Percentiles rank a stretch among this genome's conserved stretches.
These are phyloP conservation scores for Mirza zaza DNA, from an alignment of 2,113 vertebrate genomes.

Conservation along the genomic window DNA sequence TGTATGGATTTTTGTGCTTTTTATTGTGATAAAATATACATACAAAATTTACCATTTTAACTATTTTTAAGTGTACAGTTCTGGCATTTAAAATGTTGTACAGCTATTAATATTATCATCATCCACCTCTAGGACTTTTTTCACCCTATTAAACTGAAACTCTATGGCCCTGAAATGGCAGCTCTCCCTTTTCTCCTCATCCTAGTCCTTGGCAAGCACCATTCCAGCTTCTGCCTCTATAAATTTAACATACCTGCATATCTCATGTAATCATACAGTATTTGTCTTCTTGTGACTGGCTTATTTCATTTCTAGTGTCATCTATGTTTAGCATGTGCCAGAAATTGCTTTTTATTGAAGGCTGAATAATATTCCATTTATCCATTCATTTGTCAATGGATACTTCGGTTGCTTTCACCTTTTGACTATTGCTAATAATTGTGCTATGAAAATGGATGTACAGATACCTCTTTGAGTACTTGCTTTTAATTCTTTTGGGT, in stretches of 20 bases:
- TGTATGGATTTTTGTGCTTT: background rate
- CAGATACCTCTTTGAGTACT: background rate
- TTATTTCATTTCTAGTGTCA: background rate
- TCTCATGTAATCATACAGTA: background rate
- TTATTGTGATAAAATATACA: background rate
- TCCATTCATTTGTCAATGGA: background rate
- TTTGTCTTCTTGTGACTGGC: background rate
- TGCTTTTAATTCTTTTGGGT: background rate
- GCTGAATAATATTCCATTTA: background rate
- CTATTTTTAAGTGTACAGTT: background rate
- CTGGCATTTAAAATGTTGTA: background rate
- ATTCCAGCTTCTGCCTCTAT: background rate
- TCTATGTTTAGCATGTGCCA: background rate
- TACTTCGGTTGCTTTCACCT: background rate
- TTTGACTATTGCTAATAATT: background rate
- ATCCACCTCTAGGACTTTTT: background rate
- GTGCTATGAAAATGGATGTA: background rate
- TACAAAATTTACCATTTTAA: background rate
- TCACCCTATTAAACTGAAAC: background rate
- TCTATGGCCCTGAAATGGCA: background rate
- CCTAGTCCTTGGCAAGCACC: background rate
- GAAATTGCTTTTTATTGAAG: background rate
- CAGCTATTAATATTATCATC: background rate
- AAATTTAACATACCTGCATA: background rate
- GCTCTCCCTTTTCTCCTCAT: rapidly evolving